These are phyloP conservation scores for Empis livida DNA, from an alignment of 2,888 invertebrate genomes.

Conservation along the genomic window DNA sequence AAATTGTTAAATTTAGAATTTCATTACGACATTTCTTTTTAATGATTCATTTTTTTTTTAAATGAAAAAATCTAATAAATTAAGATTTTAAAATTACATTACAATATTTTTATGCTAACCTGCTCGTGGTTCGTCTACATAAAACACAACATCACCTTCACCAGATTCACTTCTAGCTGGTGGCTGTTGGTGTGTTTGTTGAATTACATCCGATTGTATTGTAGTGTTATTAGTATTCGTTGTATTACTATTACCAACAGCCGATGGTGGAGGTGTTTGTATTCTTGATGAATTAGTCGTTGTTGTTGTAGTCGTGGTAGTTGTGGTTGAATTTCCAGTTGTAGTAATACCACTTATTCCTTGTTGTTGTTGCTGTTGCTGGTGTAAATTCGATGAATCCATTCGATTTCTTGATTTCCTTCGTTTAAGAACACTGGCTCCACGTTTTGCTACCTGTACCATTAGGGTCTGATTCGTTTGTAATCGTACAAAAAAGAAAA, in stretches of 20 bases:
- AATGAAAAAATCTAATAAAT: too few relatives aligned
- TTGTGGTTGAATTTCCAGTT: slow-evolving; percentile 5
- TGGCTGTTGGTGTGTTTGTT: slow-evolving; percentile 14
- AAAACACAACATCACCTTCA: slow-evolving; percentile 51
- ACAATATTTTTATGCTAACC: too few relatives aligned
- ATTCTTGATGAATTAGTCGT: too few relatives aligned
- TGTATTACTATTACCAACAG: slow-evolving; percentile 15
- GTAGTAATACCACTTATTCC: too few relatives aligned
- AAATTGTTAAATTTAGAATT: too few relatives aligned
- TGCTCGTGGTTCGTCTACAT: slow-evolving; percentile 49
- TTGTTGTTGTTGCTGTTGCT: slow-evolving; percentile 18
- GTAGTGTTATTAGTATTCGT: slow-evolving; percentile 1
- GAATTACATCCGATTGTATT: slow-evolving; percentile 8
- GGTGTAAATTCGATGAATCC: slow-evolving; percentile 36
- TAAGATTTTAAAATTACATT: too few relatives aligned
- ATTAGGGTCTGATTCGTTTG: slow-evolving; percentile 45
- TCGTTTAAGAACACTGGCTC: slow-evolving; percentile 57
- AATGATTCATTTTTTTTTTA: too few relatives aligned
- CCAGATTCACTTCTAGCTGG: slow-evolving; percentile 31
- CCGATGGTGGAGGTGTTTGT: slow-evolving; percentile 18
- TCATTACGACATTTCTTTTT: too few relatives aligned
- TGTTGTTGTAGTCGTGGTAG: slow-evolving; percentile 19
- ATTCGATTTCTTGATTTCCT: slow-evolving; percentile 54
- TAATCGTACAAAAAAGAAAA: slow-evolving; percentile 9
- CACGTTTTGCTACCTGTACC: slow-evolving; percentile 60